A percentile compares a stretch with the other conserved stretches of the same genome.
Conservation (phyloP, 1,140 invertebrate species). For the Copidosoma floridanum region DNA sequence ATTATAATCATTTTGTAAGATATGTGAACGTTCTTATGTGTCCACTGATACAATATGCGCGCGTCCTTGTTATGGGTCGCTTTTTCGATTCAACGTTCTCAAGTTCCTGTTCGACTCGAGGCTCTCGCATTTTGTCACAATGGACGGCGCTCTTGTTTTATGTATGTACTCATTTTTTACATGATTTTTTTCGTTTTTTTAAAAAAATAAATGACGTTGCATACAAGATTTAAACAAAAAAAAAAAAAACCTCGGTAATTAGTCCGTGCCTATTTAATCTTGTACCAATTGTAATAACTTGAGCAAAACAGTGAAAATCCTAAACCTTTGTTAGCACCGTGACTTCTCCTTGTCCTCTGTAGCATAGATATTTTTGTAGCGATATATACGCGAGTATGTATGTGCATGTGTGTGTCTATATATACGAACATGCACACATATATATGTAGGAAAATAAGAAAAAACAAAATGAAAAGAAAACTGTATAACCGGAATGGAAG, state of each 20-base stretch:
- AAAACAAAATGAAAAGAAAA: background rate
- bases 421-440: slow-evolving; percentile 7
- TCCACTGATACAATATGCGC: slow-evolving; percentile 19
- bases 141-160: slow-evolving; percentile 24
- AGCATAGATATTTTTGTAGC: slow-evolving; percentile 31
- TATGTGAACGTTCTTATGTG: slow-evolving; percentile 26
- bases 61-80: slow-evolving; percentile 20
- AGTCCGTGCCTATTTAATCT: slow-evolving; percentile 17
- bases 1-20: slow-evolving; percentile 29
- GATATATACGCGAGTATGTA: too few relatives aligned
- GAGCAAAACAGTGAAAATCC: slow-evolving; percentile 16
- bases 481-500: background rate
- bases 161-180: slow-evolving; percentile 20
- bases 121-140: slow-evolving; percentile 28
- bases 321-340: slow-evolving; percentile 18
- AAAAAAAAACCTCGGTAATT: slow-evolving; percentile 21
- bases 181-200: slow-evolving; percentile 14
- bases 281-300: slow-evolving; percentile 25
- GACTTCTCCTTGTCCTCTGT: slow-evolving; percentile 15
- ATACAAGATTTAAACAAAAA: slow-evolving; percentile 26
- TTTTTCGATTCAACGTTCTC: slow-evolving; percentile 25
- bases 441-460: slow-evolving; percentile 8
- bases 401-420: too few relatives aligned
- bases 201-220: slow-evolving; percentile 26
- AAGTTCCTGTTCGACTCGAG: slow-evolving; percentile 30